A percentile compares a stretch with the other conserved stretches of the same genome.
Evolutionary conservation across 92 coral and sea anemone genomes (phyloP).

Genomic region (Hydrozoanthus gracilis): DNA sequence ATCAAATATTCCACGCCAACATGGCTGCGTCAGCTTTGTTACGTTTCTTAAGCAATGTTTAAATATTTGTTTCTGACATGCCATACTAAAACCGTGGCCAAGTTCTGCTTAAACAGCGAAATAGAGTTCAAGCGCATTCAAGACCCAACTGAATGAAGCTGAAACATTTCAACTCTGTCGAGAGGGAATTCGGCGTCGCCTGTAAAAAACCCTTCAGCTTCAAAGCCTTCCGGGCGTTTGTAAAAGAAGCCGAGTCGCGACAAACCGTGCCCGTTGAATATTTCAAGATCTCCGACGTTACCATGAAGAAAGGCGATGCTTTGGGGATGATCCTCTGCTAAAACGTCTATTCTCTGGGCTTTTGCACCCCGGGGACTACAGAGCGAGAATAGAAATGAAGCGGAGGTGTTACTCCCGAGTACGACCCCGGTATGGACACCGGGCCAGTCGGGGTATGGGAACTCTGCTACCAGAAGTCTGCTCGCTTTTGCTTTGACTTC

Average conservation of each 20-base stretch:
- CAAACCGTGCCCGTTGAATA: slow-evolving; percentile 36
- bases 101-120: too few relatives aligned
- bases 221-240: slow-evolving; percentile 33
- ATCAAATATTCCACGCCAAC: background rate
- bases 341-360: slow-evolving; percentile 33
- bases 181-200: slow-evolving; percentile 18
- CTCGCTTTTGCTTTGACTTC: slow-evolving; percentile 35
- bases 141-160: slow-evolving; percentile 25
- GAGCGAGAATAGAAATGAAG: slow-evolving; percentile 37
- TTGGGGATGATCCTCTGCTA: slow-evolving; percentile 41
- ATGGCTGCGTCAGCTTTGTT: background rate
- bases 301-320: slow-evolving; percentile 43
- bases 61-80: background rate
- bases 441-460: slow-evolving; percentile 42
- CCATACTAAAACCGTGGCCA: background rate
- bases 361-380: slow-evolving; percentile 44
- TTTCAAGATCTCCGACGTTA: slow-evolving; percentile 36
- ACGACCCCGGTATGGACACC: slow-evolving; percentile 28
- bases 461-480: slow-evolving; percentile 39
- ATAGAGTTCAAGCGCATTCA: background rate
- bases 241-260: slow-evolving; percentile 44
- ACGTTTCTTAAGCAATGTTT: background rate
- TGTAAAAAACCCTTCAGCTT: slow-evolving; percentile 28
- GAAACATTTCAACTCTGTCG: slow-evolving; percentile 40
- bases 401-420: slow-evolving; percentile 27